A percentile compares a stretch with the other conserved stretches of the same genome.
phyloP scores from a whole-genome alignment of 1,140 invertebrate species.

The Caligus rogercresseyi region DNA sequence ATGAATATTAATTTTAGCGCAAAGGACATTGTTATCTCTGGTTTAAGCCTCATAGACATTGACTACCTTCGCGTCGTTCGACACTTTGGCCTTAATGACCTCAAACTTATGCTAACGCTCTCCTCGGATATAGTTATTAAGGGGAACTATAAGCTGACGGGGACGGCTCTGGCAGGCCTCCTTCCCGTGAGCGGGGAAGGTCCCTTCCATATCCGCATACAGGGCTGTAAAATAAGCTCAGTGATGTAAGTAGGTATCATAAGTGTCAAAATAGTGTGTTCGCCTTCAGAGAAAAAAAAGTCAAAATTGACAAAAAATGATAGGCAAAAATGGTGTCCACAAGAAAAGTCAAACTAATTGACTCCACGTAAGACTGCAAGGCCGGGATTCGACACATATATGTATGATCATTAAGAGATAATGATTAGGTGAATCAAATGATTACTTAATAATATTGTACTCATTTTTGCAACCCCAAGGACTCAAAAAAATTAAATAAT shows the following conservation, averaged over 20 bases:
- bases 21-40: background rate
- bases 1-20: background rate
- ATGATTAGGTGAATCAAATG: no score
- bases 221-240: background rate
- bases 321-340: no score
- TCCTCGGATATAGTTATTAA: background rate
- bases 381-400: no score
- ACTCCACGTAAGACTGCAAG: no score
- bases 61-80: background rate
- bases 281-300: no score
- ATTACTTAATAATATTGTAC: no score
- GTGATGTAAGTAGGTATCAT: background rate
- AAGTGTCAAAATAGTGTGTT: no score
- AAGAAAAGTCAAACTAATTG: no score
- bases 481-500: no score
- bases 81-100: background rate
- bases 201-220: background rate
- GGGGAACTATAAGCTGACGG: background rate
- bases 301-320: no score
- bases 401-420: no score
- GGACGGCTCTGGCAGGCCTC: background rate
- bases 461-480: no score
- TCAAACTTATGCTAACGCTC: background rate
- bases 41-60: background rate
- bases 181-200: background rate